Evolutionary conservation across 2,888 invertebrate species (phyloP).

Genomic region (Acronicta leporina): DNA sequence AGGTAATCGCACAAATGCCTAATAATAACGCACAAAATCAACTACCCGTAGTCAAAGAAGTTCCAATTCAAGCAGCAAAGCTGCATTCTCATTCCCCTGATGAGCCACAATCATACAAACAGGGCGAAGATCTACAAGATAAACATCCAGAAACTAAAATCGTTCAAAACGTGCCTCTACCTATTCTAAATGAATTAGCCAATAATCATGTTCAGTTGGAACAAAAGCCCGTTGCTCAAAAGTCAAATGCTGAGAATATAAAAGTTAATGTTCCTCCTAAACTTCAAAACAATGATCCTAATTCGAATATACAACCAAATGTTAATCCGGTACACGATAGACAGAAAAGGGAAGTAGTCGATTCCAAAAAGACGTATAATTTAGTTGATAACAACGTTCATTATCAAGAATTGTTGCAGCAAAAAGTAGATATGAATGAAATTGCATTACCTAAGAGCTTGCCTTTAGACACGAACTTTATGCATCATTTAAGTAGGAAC

Average conservation of each 20-base stretch:
- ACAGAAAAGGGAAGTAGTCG: slow-evolving; percentile 77
- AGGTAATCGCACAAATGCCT: slow-evolving; percentile 21
- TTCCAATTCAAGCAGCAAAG: slow-evolving; percentile 15
- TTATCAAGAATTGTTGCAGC: slow-evolving; percentile 32
- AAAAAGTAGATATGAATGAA: slow-evolving; percentile 34
- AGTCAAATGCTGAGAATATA: slow-evolving; percentile 36
- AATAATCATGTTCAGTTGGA: slow-evolving; percentile 43
- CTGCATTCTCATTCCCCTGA: slow-evolving; percentile 74
- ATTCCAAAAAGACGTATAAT: slow-evolving; percentile 75
- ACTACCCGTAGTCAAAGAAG: slow-evolving; percentile 12
- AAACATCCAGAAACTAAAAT: slow-evolving; percentile 42
- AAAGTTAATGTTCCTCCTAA: slow-evolving; percentile 41
- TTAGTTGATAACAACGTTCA: slow-evolving; percentile 48
- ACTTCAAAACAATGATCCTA: slow-evolving; percentile 42
- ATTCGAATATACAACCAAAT: slow-evolving; percentile 31
- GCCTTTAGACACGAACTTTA: slow-evolving; percentile 62
- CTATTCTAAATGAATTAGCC: slow-evolving; percentile 65
- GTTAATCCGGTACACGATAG: slow-evolving; percentile 50
- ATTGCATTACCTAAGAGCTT: slow-evolving; percentile 64
- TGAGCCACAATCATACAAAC: slow-evolving; percentile 80
- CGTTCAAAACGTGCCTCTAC: slow-evolving; percentile 68
- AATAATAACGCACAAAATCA: slow-evolving; percentile 19
- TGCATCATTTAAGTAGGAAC: slow-evolving; percentile 74
- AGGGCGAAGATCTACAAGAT: slow-evolving; percentile 73
- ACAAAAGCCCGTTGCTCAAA: slow-evolving; percentile 17